Evolutionary conservation across 2,888 invertebrate species (phyloP).

Genomic region (Rhamphomyia laevipes): DNA sequence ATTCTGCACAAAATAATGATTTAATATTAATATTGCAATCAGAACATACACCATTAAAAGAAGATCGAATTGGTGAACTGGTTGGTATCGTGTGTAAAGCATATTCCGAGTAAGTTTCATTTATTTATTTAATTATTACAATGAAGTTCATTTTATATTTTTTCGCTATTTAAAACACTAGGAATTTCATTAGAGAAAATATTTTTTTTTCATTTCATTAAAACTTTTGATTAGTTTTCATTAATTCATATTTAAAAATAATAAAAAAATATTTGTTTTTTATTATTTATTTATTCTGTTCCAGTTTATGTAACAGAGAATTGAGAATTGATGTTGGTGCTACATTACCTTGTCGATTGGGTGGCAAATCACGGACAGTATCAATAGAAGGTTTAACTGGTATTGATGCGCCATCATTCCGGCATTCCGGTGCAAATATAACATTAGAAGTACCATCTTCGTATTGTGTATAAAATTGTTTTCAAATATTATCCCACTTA

Average conservation of each 20-base stretch:
- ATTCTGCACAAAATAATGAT: conserved; percentile 80
- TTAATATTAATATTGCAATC: conserved; percentile 65
- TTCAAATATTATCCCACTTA: background rate
- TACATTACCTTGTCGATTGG: conserved; percentile 71
- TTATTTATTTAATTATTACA: too few relatives aligned
- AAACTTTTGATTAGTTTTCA: too few relatives aligned
- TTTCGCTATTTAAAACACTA: too few relatives aligned
- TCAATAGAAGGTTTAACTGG: conserved; percentile 28
- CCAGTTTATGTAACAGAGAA: conserved; percentile 56
- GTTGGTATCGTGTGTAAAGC: conserved; percentile 69
- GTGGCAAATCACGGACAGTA: conserved; percentile 54
- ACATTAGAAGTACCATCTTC: conserved; percentile 37
- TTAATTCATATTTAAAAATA: background rate
- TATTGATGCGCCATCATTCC: conserved; percentile 32
- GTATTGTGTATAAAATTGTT: conserved; percentile 28
- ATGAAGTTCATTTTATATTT: too few relatives aligned
- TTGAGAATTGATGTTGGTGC: conserved; percentile 60
- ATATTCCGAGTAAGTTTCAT: conserved; percentile 57
- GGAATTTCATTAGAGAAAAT: too few relatives aligned
- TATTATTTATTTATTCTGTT: conserved; percentile 12
- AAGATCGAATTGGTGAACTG: conserved; percentile 78
- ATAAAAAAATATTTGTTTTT: too few relatives aligned
- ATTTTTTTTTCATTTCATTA: too few relatives aligned
- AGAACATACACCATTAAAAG: conserved; percentile 34
- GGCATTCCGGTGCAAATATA: conserved; percentile 30